Evolutionary conservation across 2,113 vertebrate species (phyloP), one percentile per base, ranked within the genome.

Genomic region (Dromas ardeola): DNA sequence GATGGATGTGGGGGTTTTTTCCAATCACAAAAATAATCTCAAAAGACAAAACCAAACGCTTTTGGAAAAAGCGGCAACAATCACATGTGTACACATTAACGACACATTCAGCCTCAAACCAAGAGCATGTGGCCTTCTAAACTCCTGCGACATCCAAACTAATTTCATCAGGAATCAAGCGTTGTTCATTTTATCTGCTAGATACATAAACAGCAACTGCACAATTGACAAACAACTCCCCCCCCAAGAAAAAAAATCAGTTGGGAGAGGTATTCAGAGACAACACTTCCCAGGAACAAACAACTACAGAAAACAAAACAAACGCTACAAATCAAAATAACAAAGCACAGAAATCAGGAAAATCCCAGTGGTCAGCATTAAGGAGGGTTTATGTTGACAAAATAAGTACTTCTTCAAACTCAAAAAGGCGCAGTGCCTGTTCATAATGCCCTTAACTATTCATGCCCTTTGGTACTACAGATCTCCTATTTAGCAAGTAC

Each of bases 1-100:
- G 94, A 97, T 91, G 67, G 91, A 97, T 97, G 92, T 47, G 58
- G 34, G 5, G 15, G 4, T 73, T 73, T 63, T 84, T 89, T 20
- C 77, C 53, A 49, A 32, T 80, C 50, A 70, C 89, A 81, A 87
- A 95, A 88, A 80, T 86, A 93, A 95, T 96, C 88, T 86, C 95
- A 69, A 95, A 93, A 94, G 86, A 92, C 90, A 91, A 93, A 95
- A 94, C 13, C 65, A 90, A 94, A 92, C 45, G 63, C 63, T 94
- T 89, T 26, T 49, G 86, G 43, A 66, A 67, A 81, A 88, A 86
- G 73, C 42, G 90, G 47, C 43, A 84, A 61, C 81, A 91, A 88
- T 50, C 81, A 27, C 65, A 45, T 80, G 42, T 43, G 66, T 67
- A 72, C 83, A 87, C 72, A 50, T 49, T 84, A 93, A 62, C 3